These are phyloP conservation scores for Nibea albiflora DNA, from an alignment of 2,113 vertebrate species.

Conservation along the genomic window DNA sequence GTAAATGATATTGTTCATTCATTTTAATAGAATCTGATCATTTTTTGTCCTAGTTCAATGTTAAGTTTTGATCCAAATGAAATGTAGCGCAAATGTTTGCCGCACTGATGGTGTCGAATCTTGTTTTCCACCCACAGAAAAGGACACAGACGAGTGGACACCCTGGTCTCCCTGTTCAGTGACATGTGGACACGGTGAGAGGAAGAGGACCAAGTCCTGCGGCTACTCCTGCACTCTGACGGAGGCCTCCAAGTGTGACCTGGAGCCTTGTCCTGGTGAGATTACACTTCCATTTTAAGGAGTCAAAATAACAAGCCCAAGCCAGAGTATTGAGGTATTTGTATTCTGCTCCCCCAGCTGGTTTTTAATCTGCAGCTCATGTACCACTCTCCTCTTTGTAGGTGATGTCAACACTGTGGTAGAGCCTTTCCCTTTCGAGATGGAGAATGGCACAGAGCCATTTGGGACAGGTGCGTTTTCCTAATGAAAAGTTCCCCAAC, in stretches of 20 bases:
- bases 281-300: background rate
- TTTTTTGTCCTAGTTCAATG: background rate
- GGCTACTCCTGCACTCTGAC: slow-evolving; percentile 90
- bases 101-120: background rate
- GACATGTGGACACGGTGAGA: slow-evolving; percentile 88
- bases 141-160: slow-evolving; percentile 90
- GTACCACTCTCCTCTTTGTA: slow-evolving; percentile 38
- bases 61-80: background rate
- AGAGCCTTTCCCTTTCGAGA: slow-evolving; percentile 83
- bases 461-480: slow-evolving; percentile 88
- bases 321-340: background rate
- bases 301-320: background rate
- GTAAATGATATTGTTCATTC: background rate
- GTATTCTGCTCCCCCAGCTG: background rate
- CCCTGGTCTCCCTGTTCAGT: slow-evolving; percentile 91
- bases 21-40: background rate
- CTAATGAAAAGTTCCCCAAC: background rate
- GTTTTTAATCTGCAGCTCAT: background rate
- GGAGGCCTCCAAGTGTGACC: slow-evolving; percentile 87
- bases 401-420: slow-evolving; percentile 81
- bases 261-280: slow-evolving; percentile 88
- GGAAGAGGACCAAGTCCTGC: slow-evolving; percentile 90
- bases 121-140: slow-evolving; percentile 78
- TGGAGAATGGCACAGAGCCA: slow-evolving; percentile 86
- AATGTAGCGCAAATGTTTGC: background rate